Base-by-base conservation (phyloP, 64 coral and sea anemone species). In the Astreopora myriophthalma region DNA sequence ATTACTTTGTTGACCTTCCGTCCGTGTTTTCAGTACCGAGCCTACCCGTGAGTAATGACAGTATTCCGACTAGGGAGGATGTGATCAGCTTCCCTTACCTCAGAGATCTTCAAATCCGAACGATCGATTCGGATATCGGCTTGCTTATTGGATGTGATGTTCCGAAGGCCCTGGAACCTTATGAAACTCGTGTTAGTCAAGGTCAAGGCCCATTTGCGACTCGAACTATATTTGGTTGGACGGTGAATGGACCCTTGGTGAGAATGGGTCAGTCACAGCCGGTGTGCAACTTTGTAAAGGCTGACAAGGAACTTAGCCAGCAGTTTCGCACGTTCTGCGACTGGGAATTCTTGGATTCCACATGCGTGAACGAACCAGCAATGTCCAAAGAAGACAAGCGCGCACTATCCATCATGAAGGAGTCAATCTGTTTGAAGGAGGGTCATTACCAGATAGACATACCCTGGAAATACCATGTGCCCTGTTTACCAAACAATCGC, bases 271-370 rank as follows among this genome's bases (percentile, higher is more conserved):
- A 37, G 16, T n/a, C 26, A n/a, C 32, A 29, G 68, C 57, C 84
- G 31, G 33, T 49, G 34, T 84, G 31, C 31, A 92, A 92, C 79
- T 13, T 85, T 19, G 74, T 92, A 48, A 9, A 8, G 20, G 34
- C 76, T 40, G 38, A 93, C 30, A 1, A n/a, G 0, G 12, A 92
- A 16, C 74, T 93, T 11, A 58, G 34, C 20, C 22, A 65, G 26
- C 91, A 87, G 46, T 93, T 93, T 58, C 27, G 48, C 22, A 29
- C 19, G 0, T 93, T 72, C 84, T 87, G 91, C 65, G 42, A 87
- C 75, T 64, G 13, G 73, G 75, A 93, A 30, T 87, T 93, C 64
- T 71, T 52, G 22, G 90, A 92, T 24, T 61, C 67, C 31, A 25
- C 22, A 8, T 75, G 73, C 34, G 90, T 85, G 14, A 8, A 28